phyloP scores from a whole-genome alignment of 2,797 vertebrate genomes.

The Linurgus olivaceus region DNA sequence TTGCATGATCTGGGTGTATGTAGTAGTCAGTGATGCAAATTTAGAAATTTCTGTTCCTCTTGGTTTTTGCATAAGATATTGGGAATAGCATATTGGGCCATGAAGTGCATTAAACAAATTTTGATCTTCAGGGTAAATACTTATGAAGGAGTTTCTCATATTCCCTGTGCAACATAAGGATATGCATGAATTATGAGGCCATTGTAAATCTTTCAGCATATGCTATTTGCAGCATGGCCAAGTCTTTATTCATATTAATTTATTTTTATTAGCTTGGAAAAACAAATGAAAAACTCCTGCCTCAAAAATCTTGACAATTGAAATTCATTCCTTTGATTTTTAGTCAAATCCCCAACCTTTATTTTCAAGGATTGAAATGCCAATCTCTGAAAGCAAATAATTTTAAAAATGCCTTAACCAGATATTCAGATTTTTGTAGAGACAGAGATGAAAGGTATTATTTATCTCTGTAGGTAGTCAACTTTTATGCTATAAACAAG shows the following conservation, averaged over 20 bases:
- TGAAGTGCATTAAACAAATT: neutral
- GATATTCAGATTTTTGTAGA: neutral
- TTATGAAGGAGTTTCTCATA: neutral
- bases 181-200: neutral
- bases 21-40: neutral
- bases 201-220: neutral
- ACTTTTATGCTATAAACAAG: neutral
- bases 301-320: neutral
- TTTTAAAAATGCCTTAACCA: neutral
- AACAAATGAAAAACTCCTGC: neutral
- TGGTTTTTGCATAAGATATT: neutral
- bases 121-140: neutral
- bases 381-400: neutral
- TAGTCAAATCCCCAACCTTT: neutral
- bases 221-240: neutral
- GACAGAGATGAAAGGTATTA: neutral
- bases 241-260: neutral
- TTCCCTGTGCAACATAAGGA: neutral
- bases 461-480: neutral
- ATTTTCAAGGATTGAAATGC: neutral
- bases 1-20: neutral
- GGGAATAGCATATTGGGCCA: neutral
- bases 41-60: neutral
- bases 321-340: neutral
- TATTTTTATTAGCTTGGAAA: neutral